Percentiles rank a stretch among this genome's conserved stretches.
Evolutionary conservation across 1,140 invertebrate genomes (phyloP).

Genomic region (Babylonia areolata): DNA sequence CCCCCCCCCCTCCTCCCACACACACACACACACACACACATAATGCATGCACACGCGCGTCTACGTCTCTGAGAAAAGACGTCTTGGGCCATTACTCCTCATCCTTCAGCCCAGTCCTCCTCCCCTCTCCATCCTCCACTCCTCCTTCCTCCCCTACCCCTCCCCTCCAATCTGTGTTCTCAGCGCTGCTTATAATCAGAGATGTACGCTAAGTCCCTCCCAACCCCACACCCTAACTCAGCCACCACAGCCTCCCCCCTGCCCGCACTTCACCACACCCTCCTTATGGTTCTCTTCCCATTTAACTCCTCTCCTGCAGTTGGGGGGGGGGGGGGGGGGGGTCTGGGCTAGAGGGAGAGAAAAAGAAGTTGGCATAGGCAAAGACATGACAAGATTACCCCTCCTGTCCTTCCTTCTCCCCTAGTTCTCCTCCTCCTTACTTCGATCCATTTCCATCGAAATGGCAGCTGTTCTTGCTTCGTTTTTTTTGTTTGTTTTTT

Average conservation of each 20-base stretch:
- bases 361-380: too few species aligned
- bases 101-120: not conserved
- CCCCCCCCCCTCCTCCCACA: too few species aligned
- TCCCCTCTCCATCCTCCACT: not conserved
- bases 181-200: not conserved
- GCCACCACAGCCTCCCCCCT: too few species aligned
- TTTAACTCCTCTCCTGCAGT: not conserved
- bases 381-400: not conserved
- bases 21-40: constrained; percentile 16
- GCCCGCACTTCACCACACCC: too few species aligned
- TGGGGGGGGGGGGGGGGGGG: too few species aligned
- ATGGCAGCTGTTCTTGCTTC: not conserved
- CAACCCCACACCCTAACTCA: too few species aligned
- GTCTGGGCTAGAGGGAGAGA: too few species aligned
- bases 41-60: not conserved
- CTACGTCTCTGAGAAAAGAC: not conserved
- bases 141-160: not conserved
- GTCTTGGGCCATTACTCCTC: not conserved
- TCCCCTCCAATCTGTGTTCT: not conserved
- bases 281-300: too few species aligned
- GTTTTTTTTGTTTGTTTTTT: not conserved
- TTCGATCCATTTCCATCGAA: not conserved
- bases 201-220: not conserved
- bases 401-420: not conserved
- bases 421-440: not conserved